Conservation (phyloP, 2,888 invertebrate genomes). For the Clivina fossor region DNA sequence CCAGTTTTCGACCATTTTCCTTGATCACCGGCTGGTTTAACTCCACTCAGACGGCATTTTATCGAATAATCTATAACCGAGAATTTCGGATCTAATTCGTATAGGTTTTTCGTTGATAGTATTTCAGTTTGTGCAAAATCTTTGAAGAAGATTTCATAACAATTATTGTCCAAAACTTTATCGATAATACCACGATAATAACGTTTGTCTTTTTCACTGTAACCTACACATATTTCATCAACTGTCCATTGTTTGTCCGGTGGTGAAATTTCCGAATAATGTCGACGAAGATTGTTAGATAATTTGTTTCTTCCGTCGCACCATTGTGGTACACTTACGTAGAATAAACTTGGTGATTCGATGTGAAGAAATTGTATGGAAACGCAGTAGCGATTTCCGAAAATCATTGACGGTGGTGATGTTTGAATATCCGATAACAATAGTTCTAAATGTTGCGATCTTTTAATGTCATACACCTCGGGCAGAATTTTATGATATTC, state of each 20-base stretch:
- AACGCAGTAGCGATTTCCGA: constrained; percentile 40
- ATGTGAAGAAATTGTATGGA: constrained; percentile 57
- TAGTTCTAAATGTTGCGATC: not conserved
- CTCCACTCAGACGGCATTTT: constrained; percentile 69
- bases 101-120: constrained; percentile 55
- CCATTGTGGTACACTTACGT: constrained; percentile 56
- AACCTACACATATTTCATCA: constrained; percentile 55
- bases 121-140: constrained; percentile 65
- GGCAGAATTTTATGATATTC: constrained; percentile 25
- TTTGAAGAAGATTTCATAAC: constrained; percentile 62
- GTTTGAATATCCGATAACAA: not conserved
- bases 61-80: constrained; percentile 61
- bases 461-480: not conserved
- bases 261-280: constrained; percentile 45
- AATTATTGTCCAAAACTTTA: constrained; percentile 50
- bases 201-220: constrained; percentile 55
- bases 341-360: constrained; percentile 62
- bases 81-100: constrained; percentile 58
- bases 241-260: constrained; percentile 54
- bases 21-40: constrained; percentile 68
- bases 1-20: constrained; percentile 63
- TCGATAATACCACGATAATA: constrained; percentile 67
- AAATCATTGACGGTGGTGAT: not conserved
- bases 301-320: constrained; percentile 45
- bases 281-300: constrained; percentile 59